Percentiles rank a stretch among this genome's conserved stretches.
Conservation (phyloP, 2,888 invertebrate genomes). For the Eilema griseolum region DNA sequence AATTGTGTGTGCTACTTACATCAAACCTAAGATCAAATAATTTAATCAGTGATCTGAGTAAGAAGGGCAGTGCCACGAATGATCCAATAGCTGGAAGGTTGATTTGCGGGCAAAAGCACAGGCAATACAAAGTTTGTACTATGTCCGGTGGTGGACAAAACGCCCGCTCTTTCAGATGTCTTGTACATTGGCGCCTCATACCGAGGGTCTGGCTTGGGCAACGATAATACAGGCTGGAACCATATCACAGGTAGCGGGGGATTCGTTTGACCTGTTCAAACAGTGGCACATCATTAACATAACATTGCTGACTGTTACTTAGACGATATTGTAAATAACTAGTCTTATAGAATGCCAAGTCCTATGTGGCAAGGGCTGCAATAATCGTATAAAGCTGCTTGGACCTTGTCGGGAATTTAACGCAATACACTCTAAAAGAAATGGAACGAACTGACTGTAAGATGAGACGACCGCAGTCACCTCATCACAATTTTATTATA, state of each 20-base stretch:
- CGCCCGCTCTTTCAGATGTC: slow-evolving; percentile 94
- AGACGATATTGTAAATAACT: background rate
- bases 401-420: background rate
- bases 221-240: slow-evolving; percentile 89
- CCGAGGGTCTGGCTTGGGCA: slow-evolving; percentile 88
- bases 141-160: slow-evolving; percentile 96
- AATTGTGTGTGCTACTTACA: background rate
- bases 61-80: slow-evolving; percentile 95
- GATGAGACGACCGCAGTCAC: background rate
- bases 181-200: slow-evolving; percentile 95
- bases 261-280: slow-evolving; percentile 90
- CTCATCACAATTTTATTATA: background rate
- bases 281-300: slow-evolving; percentile 3
- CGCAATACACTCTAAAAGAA: background rate
- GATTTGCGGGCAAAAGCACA: slow-evolving; percentile 89
- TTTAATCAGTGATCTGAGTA: slow-evolving; percentile 92
- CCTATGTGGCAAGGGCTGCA: background rate
- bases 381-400: background rate
- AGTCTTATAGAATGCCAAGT: background rate
- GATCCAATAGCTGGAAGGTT: slow-evolving; percentile 93
- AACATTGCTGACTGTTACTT: background rate
- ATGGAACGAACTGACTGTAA: background rate
- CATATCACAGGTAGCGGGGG: slow-evolving; percentile 89
- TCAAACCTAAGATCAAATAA: background rate
- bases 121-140: slow-evolving; percentile 97